Base-by-base conservation (phyloP, 2,888 invertebrate species). In the Gymnosoma rotundatum region DNA sequence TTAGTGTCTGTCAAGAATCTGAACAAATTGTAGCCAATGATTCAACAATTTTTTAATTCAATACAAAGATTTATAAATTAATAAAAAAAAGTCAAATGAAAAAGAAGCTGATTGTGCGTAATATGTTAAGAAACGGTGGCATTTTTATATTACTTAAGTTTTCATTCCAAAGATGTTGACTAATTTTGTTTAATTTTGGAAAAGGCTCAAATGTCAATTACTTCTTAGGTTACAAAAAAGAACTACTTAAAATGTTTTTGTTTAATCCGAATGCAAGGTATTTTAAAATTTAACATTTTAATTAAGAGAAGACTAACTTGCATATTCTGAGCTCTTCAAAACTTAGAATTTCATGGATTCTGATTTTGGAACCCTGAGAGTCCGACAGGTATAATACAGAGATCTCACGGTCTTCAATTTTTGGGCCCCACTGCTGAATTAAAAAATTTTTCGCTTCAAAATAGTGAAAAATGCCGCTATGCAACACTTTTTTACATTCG, bases 11-110 rank as follows among this genome's bases (percentile, higher is more conserved):
- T 52, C 48, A 52, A 61, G 58, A 61, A 61, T 69, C 69, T 48
- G 70, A 83, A 78, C 78, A 78, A 78, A 83, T 83, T 83, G 83
- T 70, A 61, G 20, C 25, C 78, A 69, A 83, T 83, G 83, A 83
- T 73, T 83, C 74, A 78, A 83, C 83, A 78, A 69, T 78, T 83
- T 50, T 56, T 67, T 67, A 50, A 67, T 76, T 45, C 54, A 78
- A 32, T 52, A 38, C 14, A 32, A n/a, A 9, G 25, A 32, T 54
- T 58, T 32, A 21, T 10, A 58, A 38, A 69, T 38, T 18, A 50
- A 50, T 14, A 20, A 21, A 38, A 32, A 52, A 20, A 36, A 21
- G 54, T n/a, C 8, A 32, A 38, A 42, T n/a, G 32, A 20, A 58
- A 32, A 4, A n/a, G 38, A 20, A 60, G 45, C 12, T 52, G 70